These are phyloP conservation scores for Drosophila bifasciata DNA, from an alignment of 1,140 invertebrate species.

Conservation along the genomic window DNA sequence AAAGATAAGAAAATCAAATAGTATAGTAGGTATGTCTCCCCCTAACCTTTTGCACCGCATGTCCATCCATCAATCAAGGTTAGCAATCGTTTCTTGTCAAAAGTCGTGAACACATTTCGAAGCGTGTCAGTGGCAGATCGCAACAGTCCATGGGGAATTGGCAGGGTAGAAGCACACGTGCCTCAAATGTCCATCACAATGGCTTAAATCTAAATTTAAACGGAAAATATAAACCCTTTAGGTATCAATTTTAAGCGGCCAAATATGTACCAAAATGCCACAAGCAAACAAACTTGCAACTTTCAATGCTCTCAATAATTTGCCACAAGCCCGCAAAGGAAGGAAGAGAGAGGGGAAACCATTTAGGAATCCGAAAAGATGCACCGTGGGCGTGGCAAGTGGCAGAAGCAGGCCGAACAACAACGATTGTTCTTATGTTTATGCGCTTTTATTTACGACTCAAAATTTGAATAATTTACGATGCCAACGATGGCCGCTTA, in stretches of 20 bases:
- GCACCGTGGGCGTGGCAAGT: constrained; percentile 42
- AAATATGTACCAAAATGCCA: constrained; percentile 34
- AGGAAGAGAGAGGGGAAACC: not conserved
- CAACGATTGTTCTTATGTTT: constrained; percentile 68
- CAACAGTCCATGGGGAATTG: too few relatives aligned
- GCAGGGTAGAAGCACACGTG: not conserved
- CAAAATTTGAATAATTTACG: constrained; percentile 79
- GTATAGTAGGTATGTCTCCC: too few relatives aligned
- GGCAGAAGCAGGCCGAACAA: constrained; percentile 40
- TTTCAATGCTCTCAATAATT: constrained; percentile 41
- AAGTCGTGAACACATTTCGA: constrained; percentile 39
- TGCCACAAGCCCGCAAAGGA: constrained; percentile 16
- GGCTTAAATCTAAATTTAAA: not conserved
- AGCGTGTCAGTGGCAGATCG: constrained; percentile 26
- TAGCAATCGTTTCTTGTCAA: constrained; percentile 19
- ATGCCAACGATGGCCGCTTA: constrained; percentile 33
- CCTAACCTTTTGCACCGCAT: constrained; percentile 7
- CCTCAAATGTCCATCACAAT: constrained; percentile 15
- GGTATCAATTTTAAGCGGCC: constrained; percentile 15
- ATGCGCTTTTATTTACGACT: constrained; percentile 77
- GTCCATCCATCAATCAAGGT: constrained; percentile 39
- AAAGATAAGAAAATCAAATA: constrained; percentile 38
- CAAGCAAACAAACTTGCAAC: constrained; percentile 2
- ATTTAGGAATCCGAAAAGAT: constrained; percentile 14
- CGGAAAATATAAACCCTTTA: not conserved